Base-by-base conservation (phyloP, 2,888 invertebrate species). In the Latrodectus hesperus region DNA sequence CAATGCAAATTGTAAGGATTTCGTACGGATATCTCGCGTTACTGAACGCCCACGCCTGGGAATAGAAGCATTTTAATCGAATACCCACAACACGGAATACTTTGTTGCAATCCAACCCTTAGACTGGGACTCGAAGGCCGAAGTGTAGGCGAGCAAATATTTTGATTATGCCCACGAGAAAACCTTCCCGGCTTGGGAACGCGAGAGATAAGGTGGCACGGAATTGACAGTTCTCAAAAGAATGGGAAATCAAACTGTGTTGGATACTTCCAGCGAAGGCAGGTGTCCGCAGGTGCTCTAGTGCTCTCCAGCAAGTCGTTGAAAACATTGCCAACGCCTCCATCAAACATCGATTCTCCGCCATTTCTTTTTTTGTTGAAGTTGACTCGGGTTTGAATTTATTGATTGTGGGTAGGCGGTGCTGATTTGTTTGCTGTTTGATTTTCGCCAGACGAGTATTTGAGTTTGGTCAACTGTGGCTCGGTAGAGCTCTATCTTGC, bases 81-180 rank as follows among this genome's bases (percentile, higher is more conserved):
- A n/a, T 60, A 10, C 60, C 60, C 16, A 22, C 70, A 26, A 26
- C 22, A 70, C 16, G 26, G 49, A 70, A 26, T 70, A 67, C 60
- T 60, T 60, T 60, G 60, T 60, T 16, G n/a, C 60, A 60, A 60
- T 16, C 60, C n/a, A n/a, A n/a, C 12, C 60, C 14, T 60, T 12
- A 60, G 60, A 60, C 60, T 60, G 6, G 14, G 12, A n/a, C 12
- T 60, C 22, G 77, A 85, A 85, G 84, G 84, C 74, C 84, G 70
- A 53, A 26, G 67, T 60, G 84, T 85, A 70, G 84, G 84, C 84
- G 84, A 85, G 64, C 84, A 85, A 85, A 85, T 85, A 85, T 85
- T 85, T 85, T 85, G 84, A 85, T 85, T 79, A 85, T 73, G 73
- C 84, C 84, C 74, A 85, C 84, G 55, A 38, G 17, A 51, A 16